Evolutionary conservation across 2,888 invertebrate species (phyloP).

Genomic region (Coremacera marginata): DNA sequence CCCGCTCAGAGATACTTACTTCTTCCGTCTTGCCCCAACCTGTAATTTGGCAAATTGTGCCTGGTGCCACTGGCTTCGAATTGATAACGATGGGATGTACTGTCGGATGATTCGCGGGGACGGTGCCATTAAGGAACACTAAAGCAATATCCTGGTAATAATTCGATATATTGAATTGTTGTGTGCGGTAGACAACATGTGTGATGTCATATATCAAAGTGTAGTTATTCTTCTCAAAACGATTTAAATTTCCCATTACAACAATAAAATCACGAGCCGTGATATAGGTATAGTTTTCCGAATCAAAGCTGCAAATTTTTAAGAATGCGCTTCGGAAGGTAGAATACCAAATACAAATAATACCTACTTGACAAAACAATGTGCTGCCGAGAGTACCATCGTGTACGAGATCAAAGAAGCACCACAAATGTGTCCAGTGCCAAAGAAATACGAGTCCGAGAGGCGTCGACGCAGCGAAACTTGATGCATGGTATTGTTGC

Average conservation of each 20-base stretch:
- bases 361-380: slow-evolving; percentile 54
- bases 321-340: background rate
- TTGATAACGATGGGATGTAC: slow-evolving; percentile 49
- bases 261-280: slow-evolving; percentile 47
- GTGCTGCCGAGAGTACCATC: slow-evolving; percentile 53
- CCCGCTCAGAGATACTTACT: slow-evolving; percentile 38
- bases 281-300: slow-evolving; percentile 39
- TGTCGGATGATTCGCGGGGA: slow-evolving; percentile 44
- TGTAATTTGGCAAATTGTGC: slow-evolving; percentile 48
- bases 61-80: slow-evolving; percentile 36
- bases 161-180: slow-evolving; percentile 45
- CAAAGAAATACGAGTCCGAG: slow-evolving; percentile 57
- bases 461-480: slow-evolving; percentile 56
- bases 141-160: slow-evolving; percentile 52
- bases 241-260: slow-evolving; percentile 52
- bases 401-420: slow-evolving; percentile 57
- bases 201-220: slow-evolving; percentile 45
- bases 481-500: slow-evolving; percentile 58
- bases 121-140: slow-evolving; percentile 47
- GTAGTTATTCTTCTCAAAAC: slow-evolving; percentile 42
- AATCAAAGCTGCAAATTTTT: slow-evolving; percentile 6
- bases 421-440: slow-evolving; percentile 64
- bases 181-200: slow-evolving; percentile 39
- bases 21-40: slow-evolving; percentile 55
- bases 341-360: background rate